Percentiles rank a stretch among this genome's conserved stretches.
Conservation (phyloP, 2,113 vertebrate species). For the Protobothrops flavoviridis region DNA sequence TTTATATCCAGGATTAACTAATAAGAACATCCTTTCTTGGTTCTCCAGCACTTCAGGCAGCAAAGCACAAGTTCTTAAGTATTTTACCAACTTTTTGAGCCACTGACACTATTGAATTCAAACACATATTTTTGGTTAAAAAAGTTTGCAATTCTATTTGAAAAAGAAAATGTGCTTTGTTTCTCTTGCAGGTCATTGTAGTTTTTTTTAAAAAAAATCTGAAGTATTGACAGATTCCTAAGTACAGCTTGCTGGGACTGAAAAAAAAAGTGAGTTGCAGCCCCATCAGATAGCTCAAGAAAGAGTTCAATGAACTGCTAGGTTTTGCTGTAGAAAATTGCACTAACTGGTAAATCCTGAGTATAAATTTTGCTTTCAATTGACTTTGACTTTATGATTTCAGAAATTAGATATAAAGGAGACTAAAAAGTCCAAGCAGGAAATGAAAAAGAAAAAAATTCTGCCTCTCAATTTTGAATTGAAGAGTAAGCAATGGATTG, state of each 20-base stretch:
- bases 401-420: background rate
- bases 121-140: background rate
- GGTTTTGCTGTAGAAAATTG: background rate
- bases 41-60: background rate
- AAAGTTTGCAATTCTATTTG: background rate
- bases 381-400: background rate
- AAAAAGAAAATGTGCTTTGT: background rate
- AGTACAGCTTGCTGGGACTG: background rate
- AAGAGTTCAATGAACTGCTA: fast-evolving
- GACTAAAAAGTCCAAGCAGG: background rate
- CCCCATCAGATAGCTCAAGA: fast-evolving
- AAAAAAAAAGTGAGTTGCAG: background rate
- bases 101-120: too few relatives aligned
- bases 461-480: background rate
- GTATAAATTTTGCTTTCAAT: fast-evolving
- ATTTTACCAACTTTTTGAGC: background rate
- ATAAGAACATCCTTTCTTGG: background rate
- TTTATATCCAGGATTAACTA: background rate
- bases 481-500: background rate
- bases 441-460: background rate
- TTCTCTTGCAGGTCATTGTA: background rate
- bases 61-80: background rate
- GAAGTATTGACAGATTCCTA: background rate
- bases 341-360: fast-evolving
- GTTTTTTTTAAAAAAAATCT: background rate